Percentiles rank a stretch among this genome's conserved stretches.
Conservation (phyloP, 2,797 vertebrate species). For the Lithobates sylvaticus region DNA sequence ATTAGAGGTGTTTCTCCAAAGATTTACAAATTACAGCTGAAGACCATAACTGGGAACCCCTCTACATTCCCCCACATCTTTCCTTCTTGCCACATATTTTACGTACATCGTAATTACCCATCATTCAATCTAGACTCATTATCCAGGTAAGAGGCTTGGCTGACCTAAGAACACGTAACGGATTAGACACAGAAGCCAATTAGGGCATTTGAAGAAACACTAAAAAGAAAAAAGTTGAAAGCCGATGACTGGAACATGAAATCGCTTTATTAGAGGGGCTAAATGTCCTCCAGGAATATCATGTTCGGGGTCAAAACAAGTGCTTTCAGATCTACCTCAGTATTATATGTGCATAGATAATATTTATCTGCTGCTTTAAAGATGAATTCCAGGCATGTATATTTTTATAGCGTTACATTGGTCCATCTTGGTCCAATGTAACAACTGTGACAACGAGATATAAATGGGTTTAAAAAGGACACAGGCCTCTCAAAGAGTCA, state of each 20-base stretch:
- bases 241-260: neutral
- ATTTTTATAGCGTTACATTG: too few species aligned
- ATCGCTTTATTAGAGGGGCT: neutral
- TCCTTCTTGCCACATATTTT: neutral
- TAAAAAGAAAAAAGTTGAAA: conserved; percentile 5
- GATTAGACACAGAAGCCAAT: conserved; percentile 11
- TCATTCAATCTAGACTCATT: neutral
- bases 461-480: too few species aligned
- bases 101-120: neutral
- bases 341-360: too few species aligned
- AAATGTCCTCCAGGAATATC: neutral
- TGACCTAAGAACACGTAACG: neutral
- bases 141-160: neutral
- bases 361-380: too few species aligned
- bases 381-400: too few species aligned
- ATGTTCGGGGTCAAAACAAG: too few species aligned
- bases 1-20: neutral
- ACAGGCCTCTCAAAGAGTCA: too few species aligned
- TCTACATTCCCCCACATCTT: neutral
- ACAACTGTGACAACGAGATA: too few species aligned
- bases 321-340: too few species aligned
- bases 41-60: neutral
- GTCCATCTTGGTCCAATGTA: too few species aligned
- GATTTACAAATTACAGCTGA: conserved; percentile 20
- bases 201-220: neutral